A percentile compares a stretch with the other conserved stretches of the same genome.
Evolutionary conservation across 1,140 invertebrate genomes (phyloP).

Genomic region (Oncopeltus fasciatus): DNA sequence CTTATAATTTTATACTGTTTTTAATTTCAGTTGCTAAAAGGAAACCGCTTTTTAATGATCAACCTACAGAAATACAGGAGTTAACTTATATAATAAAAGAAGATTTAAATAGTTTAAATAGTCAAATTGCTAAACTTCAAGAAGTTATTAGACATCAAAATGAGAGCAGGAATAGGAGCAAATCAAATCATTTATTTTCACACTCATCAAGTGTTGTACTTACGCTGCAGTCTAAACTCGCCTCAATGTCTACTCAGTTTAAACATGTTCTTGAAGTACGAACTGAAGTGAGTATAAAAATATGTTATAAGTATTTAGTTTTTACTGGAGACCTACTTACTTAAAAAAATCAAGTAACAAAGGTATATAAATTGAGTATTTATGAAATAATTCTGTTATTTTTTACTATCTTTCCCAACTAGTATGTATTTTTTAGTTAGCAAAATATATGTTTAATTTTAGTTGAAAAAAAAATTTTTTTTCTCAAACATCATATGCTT

Average conservation of each 20-base stretch:
- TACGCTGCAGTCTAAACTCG: conserved; percentile 85
- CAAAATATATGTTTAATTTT: too few species aligned
- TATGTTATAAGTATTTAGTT: neutral
- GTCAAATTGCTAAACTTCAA: conserved; percentile 82
- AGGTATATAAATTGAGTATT: too few species aligned
- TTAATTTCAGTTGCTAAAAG: conserved; percentile 90
- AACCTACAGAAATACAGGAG: conserved; percentile 90
- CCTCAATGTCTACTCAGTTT: conserved; percentile 92
- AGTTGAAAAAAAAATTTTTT: too few species aligned
- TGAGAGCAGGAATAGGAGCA: conserved; percentile 38
- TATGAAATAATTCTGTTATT: too few species aligned
- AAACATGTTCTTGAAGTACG: conserved; percentile 73
- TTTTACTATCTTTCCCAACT: too few species aligned
- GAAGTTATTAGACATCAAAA: conserved; percentile 58
- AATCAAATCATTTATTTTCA: conserved; percentile 65
- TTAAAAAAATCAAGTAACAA: too few species aligned
- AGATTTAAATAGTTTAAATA: conserved; percentile 86
- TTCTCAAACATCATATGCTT: too few species aligned
- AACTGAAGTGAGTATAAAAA: conserved; percentile 46
- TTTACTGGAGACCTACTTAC: too few species aligned
- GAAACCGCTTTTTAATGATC: conserved; percentile 93
- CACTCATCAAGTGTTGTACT: conserved; percentile 94
- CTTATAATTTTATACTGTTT: too few species aligned
- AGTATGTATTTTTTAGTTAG: too few species aligned
- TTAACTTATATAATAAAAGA: conserved; percentile 95